Conservation (phyloP, 1,140 invertebrate species). For the Drosophila murphyi region DNA sequence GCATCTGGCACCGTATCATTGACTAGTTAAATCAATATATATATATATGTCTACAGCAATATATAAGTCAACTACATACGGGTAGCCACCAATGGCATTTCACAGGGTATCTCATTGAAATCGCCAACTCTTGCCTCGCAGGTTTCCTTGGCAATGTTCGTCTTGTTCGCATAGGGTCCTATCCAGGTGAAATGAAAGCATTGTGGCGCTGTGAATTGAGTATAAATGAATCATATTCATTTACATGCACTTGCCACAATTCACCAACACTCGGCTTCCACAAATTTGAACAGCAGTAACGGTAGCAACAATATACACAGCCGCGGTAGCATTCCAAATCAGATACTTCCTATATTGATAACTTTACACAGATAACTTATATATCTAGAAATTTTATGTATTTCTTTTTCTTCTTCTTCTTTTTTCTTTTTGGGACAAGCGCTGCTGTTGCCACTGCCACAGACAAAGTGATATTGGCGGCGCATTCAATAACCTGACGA, state of each 20-base stretch:
- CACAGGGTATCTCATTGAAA: slow-evolving; percentile 73
- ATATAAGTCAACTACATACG: slow-evolving; percentile 34
- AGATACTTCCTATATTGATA: slow-evolving; percentile 5
- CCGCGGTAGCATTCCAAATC: slow-evolving; percentile 61
- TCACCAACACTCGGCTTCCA: slow-evolving; percentile 57
- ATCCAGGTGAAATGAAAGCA: slow-evolving; percentile 80
- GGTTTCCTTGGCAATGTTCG: slow-evolving; percentile 55
- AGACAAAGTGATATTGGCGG: slow-evolving; percentile 55
- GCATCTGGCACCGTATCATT: slow-evolving; percentile 77
- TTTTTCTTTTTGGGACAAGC: slow-evolving; percentile 19
- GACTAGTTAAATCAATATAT: slow-evolving; percentile 25
- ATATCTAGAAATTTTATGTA: not conserved
- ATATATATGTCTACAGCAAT: not conserved
- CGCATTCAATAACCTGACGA: slow-evolving; percentile 19
- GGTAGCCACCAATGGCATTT: slow-evolving; percentile 65
- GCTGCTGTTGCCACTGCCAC: slow-evolving; percentile 40
- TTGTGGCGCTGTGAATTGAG: slow-evolving; percentile 56
- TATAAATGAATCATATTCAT: slow-evolving; percentile 6
- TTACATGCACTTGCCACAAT: not conserved
- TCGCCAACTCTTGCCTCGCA: slow-evolving; percentile 64
- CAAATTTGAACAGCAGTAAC: slow-evolving; percentile 37
- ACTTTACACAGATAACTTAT: slow-evolving; percentile 23
- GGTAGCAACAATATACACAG: slow-evolving; percentile 25
- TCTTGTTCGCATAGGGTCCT: slow-evolving; percentile 71
- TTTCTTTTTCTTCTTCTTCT: not conserved